Evolutionary conservation across 1,140 invertebrate genomes (phyloP), one percentile per base, ranked within the genome.

Genomic region (Ips typographus): DNA sequence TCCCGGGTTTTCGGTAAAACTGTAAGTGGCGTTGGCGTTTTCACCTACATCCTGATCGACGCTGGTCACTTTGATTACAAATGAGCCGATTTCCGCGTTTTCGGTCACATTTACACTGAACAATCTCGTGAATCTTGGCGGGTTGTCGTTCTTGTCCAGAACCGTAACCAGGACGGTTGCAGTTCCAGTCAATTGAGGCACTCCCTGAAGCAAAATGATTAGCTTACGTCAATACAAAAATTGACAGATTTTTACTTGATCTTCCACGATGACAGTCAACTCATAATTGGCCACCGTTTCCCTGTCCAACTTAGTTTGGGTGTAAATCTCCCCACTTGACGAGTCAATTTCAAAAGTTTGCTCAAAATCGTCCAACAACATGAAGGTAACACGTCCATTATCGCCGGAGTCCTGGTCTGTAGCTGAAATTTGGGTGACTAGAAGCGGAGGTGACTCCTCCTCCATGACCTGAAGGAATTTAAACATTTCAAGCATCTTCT

Each of bases 61-160:
- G 78, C 93, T 95, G 2, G 94, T 97, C 0, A 98, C 91, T 77
- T 87, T 87, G 59, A 98, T 92, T 0, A 99, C 93, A 80, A 97
- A 96, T 1, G 93, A 91, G 2, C 94, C 95, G 51, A 96, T 87
- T 71, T 94, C 91, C 0, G 93, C 89, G 81, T 99, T 98, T 84
- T 99, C 97, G 0, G 95, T 96, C 0, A 99, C 94, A 77, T 96
- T 96, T 0, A 95, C 92, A 76, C 91, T 95, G 79, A 96, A 98
- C 0, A 97, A 81, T 56, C 94, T 83, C 1, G 94, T 96, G 78
- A 98, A 98, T 69, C 91, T 85, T 0, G 96, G 95, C 5, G 94
- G 93, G 80, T 97, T 96, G 80, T 98, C 96, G 82, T 98, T 98
- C 80, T 95, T 95, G 77, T 98, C 95, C 22, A 91, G 78, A 8